Conservation (phyloP, 2,113 vertebrate species). For the Pristiophorus japonicus region DNA sequence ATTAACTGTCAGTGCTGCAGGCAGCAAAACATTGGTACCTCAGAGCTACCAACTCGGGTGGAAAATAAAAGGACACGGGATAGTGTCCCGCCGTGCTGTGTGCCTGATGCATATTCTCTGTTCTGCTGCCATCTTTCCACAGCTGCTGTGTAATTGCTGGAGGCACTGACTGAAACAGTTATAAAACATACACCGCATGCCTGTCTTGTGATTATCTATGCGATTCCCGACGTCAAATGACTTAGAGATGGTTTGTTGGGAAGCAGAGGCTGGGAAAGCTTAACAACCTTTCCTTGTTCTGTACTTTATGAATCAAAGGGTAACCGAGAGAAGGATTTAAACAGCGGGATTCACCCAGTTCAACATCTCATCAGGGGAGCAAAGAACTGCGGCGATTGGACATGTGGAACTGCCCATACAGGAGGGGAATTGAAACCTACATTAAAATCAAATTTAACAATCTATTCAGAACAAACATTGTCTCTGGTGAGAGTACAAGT, state of each 20-base stretch:
- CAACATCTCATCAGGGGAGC: background rate
- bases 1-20: constrained; percentile 30
- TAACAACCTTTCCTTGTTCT: background rate
- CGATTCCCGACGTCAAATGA: constrained; percentile 14
- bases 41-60: constrained; percentile 5
- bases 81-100: background rate
- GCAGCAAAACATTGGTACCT: constrained; percentile 24
- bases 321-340: background rate
- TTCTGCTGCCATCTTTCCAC: constrained; percentile 4
- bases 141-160: constrained; percentile 31
- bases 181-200: constrained; percentile 18
- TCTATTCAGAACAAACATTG: background rate
- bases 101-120: constrained; percentile 10
- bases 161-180: constrained; percentile 32
- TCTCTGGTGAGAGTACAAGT: background rate
- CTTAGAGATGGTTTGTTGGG: background rate
- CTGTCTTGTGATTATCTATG: constrained; percentile 21
- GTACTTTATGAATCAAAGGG: background rate
- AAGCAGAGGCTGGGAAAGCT: background rate
- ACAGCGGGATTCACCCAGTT: background rate
- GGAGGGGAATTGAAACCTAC: background rate
- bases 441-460: background rate
- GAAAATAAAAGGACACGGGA: background rate
- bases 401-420: background rate
- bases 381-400: background rate